Evolutionary conservation across 2,888 invertebrate genomes (phyloP), one percentile per base, ranked within the genome.

Genomic region (Pachliopta kotzebuea): DNA sequence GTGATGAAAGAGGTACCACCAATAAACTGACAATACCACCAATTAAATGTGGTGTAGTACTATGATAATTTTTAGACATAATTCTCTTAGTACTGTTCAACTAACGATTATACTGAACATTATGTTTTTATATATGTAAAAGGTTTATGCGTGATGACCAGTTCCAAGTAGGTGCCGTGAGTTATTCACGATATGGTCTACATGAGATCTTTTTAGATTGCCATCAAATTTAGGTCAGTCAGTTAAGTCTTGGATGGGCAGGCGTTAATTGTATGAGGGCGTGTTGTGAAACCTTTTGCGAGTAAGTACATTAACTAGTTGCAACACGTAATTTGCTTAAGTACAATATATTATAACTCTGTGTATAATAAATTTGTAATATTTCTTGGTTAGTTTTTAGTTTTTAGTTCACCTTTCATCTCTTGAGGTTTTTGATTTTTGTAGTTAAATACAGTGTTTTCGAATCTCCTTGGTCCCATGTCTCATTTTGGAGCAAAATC

Each of bases 151-250:
- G 24, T 31, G 63, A 66, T 65, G 70, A 70, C 69, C 69, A 74
- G 72, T 74, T 75, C 63, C 72, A 63, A 76, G 72, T 71, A 68
- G 75, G 75, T 69, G 72, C 76, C 76, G 71, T 74, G 72, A 80
- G 79, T 81, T 81, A 85, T 84, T 71, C 64, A 69, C 69, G 75
- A 73, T 74, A 72, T 72, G 73, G 72, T 75, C 79, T 81, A 83
- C 85, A 77, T 68, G 72, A 80, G 81, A 83, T 84, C 78, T 83
- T 76, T 84, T 80, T 72, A 80, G 85, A 86, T 86, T 84, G 73
- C 72, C 75, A 68, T 70, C 71, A 72, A 75, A 87, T 80, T 81
- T 76, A 79, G 84, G 84, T 68, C 86, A 78, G 63, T 21, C 50
- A 9, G 50, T 23, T 21, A 21, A 52, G 21, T 52, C 72, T 67